Evolutionary conservation across 2,888 invertebrate species (phyloP).

Genomic region (Yponomeuta evonymella): DNA sequence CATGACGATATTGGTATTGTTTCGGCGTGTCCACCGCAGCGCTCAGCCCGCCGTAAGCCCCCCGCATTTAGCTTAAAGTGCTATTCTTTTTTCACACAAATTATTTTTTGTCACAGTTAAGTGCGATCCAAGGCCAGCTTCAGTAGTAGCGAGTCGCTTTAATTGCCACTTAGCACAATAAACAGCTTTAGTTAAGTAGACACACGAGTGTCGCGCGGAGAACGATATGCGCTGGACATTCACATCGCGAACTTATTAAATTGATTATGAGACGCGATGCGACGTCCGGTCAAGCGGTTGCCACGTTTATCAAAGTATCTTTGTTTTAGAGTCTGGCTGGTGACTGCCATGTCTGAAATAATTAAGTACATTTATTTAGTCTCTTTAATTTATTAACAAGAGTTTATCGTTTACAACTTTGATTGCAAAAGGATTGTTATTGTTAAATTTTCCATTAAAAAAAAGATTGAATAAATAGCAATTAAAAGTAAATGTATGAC

Average conservation of each 20-base stretch:
- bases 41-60: neutral
- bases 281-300: neutral
- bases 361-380: too few species aligned
- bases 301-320: neutral
- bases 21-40: neutral
- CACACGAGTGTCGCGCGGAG: neutral
- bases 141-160: neutral
- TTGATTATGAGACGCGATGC: neutral
- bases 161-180: neutral
- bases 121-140: neutral
- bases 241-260: neutral
- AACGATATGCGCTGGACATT: neutral
- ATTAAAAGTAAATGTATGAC: too few species aligned
- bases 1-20: constrained; percentile 3
- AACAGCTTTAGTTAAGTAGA: neutral
- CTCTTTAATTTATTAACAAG: too few species aligned
- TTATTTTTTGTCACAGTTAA: neutral
- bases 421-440: too few species aligned
- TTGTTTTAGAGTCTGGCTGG: too few species aligned
- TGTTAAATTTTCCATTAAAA: too few species aligned
- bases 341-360: too few species aligned
- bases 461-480: too few species aligned
- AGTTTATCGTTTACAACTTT: too few species aligned
- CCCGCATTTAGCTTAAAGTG: neutral
- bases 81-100: neutral